These are phyloP conservation scores for Alviniconcha strummeri DNA, from an alignment of 2,888 invertebrate genomes.

Conservation along the genomic window DNA sequence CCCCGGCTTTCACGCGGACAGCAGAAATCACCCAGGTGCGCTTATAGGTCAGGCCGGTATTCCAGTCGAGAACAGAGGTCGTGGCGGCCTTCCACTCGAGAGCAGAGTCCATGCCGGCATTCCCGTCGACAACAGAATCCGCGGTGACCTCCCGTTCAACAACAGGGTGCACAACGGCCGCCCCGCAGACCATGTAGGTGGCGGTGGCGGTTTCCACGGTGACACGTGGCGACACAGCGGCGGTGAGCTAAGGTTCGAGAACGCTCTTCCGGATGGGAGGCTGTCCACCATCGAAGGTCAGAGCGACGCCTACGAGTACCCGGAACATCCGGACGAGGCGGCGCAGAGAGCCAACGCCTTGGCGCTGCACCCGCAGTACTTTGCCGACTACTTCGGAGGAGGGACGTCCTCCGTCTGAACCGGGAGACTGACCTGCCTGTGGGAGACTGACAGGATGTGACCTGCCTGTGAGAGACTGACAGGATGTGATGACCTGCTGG, in stretches of 20 bases:
- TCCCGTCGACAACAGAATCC: too few species aligned
- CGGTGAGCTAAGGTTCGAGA: neutral
- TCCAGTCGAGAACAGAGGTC: neutral
- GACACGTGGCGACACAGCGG: too few species aligned
- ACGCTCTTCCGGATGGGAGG: neutral
- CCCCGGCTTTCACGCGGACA: neutral
- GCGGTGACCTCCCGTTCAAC: too few species aligned
- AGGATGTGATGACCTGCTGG: too few species aligned
- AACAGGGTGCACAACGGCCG: too few species aligned
- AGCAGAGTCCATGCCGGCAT: too few species aligned
- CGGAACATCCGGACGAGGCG: neutral
- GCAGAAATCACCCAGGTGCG: neutral
- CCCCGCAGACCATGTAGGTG: too few species aligned
- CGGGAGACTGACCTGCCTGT: too few species aligned
- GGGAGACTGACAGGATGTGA: too few species aligned
- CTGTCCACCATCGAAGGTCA: neutral
- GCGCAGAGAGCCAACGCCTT: slow-evolving; percentile 4
- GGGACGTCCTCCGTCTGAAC: slow-evolving; percentile 21
- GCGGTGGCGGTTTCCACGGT: too few species aligned
- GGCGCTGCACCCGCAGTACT: slow-evolving; percentile 25
- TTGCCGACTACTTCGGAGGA: slow-evolving; percentile 11
- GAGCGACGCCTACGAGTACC: neutral
- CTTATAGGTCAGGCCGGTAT: neutral
- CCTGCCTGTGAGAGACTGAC: too few species aligned
- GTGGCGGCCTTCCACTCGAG: neutral